A percentile compares a stretch with the other conserved stretches of the same genome.
phyloP scores from a whole-genome alignment of 1,140 invertebrate genomes.

The Lepidurus packardi region DNA sequence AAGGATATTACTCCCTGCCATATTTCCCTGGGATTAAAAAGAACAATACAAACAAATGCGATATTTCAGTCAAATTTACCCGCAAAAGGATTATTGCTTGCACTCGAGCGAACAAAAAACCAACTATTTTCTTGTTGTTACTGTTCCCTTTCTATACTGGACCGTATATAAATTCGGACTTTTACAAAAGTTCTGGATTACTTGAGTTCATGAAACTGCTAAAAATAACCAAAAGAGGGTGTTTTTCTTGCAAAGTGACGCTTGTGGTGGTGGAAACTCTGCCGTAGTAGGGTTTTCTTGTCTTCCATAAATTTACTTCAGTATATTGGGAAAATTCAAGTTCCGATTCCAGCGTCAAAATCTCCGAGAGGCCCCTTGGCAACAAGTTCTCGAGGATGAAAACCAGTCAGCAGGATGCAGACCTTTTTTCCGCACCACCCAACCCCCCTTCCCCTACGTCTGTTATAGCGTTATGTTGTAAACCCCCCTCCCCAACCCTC shows the following conservation, averaged over 20 bases:
- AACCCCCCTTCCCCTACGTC: not conserved
- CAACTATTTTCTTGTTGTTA: not conserved
- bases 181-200: too few relatives aligned
- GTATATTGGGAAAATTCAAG: too few relatives aligned
- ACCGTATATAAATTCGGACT: too few relatives aligned
- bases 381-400: conserved; percentile 3
- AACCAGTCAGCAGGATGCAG: conserved; percentile 5
- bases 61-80: not conserved
- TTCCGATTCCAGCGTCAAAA: not conserved
- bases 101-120: not conserved
- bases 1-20: not conserved
- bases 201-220: too few relatives aligned
- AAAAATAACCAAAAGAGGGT: too few relatives aligned
- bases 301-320: too few relatives aligned
- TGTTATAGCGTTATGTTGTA: not conserved
- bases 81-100: not conserved
- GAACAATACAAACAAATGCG: not conserved
- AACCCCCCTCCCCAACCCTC: not conserved
- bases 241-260: too few relatives aligned
- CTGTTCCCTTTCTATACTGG: not conserved
- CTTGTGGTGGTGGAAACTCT: too few relatives aligned
- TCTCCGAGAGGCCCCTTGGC: not conserved
- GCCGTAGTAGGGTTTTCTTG: too few relatives aligned
- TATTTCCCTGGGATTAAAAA: not conserved
- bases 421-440: not conserved